These are phyloP conservation scores for Platanista minor DNA, from an alignment of 2,113 vertebrate species.

Conservation along the genomic window DNA sequence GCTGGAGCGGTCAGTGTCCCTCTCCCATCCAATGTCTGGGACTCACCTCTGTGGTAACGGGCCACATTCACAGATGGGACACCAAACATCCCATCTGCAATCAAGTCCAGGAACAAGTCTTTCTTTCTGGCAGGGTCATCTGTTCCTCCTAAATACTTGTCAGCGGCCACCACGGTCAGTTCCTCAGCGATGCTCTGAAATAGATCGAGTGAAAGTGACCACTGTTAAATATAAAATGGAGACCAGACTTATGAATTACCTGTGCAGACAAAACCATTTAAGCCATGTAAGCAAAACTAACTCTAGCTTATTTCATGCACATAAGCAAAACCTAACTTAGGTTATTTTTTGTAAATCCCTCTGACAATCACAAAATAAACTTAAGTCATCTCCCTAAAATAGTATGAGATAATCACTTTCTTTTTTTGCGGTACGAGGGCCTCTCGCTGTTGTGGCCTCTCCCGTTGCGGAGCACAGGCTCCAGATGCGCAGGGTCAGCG, in stretches of 20 bases:
- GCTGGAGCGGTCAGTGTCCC: fast-evolving
- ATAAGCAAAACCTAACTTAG: not conserved
- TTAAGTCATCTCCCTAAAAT: not conserved
- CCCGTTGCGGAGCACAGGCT: no score
- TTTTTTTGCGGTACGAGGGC: no score
- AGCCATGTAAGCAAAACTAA: not conserved
- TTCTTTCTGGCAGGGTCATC: constrained; percentile 44
- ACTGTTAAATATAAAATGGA: not conserved
- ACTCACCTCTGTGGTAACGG: constrained; percentile 62
- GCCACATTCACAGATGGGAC: constrained; percentile 22
- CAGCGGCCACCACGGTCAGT: not conserved
- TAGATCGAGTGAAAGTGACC: not conserved
- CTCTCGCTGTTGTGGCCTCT: no score
- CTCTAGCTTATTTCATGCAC: not conserved
- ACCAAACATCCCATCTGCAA: not conserved
- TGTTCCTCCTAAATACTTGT: constrained; percentile 64
- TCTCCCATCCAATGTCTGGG: fast-evolving
- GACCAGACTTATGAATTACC: not conserved
- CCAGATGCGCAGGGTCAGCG: no score
- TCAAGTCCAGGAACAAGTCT: constrained; percentile 36
- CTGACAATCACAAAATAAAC: not conserved
- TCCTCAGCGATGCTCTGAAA: constrained; percentile 53
- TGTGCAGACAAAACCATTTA: not conserved
- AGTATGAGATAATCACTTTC: not conserved
- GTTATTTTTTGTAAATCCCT: not conserved